These are phyloP conservation scores for Stegana nigrithorax DNA, from an alignment of 2,888 invertebrate genomes.

Conservation along the genomic window DNA sequence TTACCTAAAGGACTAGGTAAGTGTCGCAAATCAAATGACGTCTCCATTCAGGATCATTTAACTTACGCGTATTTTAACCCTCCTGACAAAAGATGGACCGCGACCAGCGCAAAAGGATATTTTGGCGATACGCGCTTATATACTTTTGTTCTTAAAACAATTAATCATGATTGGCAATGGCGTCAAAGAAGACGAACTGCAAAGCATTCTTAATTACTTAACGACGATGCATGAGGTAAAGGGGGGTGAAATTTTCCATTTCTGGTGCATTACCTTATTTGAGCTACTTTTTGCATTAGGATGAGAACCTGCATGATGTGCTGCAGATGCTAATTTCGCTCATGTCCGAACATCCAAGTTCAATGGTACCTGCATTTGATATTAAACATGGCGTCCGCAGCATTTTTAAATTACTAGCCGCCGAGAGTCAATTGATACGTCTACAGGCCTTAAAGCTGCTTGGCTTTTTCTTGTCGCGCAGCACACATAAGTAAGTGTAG, in stretches of 20 bases:
- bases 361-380: conserved; percentile 99
- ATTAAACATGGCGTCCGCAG: conserved; percentile 96
- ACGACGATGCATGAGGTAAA: conserved; percentile 96
- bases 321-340: conserved; percentile 95
- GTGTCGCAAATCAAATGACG: conserved; percentile 52
- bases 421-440: conserved; percentile 95
- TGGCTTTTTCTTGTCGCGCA: conserved; percentile 97
- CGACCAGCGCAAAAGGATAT: conserved; percentile 95
- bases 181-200: conserved; percentile 98
- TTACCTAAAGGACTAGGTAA: conserved; percentile 94
- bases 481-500: conserved; percentile 91
- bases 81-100: conserved; percentile 80
- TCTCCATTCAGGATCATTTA: too few species aligned
- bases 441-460: conserved; percentile 95
- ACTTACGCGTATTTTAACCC: background rate
- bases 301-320: conserved; percentile 98
- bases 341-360: conserved; percentile 98
- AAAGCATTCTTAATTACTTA: conserved; percentile 97
- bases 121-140: conserved; percentile 92
- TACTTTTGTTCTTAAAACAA: conserved; percentile 94
- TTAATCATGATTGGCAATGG: conserved; percentile 97
- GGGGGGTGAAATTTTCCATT: background rate
- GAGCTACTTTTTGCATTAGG: conserved; percentile 68
- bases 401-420: conserved; percentile 95
- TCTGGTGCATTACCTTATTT: background rate